Evolutionary conservation across 2,113 vertebrate species (phyloP).

Genomic region (Rhipidura dahli): DNA sequence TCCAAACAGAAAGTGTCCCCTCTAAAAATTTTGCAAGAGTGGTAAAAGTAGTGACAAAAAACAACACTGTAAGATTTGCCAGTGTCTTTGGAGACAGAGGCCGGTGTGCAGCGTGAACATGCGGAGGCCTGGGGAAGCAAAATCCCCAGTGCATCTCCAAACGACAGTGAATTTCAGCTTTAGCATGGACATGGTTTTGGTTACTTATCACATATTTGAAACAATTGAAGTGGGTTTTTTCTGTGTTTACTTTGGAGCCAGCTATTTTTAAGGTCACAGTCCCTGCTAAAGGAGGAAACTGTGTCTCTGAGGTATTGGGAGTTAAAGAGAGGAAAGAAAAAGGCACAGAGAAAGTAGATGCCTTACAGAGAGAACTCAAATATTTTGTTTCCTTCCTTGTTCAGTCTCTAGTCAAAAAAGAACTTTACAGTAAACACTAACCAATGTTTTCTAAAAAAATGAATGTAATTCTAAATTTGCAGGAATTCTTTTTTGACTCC

Average conservation of each 20-base stretch:
- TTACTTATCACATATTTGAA: slow-evolving; percentile 10
- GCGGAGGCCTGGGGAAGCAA: background rate
- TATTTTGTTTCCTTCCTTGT: slow-evolving; percentile 24
- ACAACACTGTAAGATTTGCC: background rate
- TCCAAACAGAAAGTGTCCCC: background rate
- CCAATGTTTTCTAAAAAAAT: background rate
- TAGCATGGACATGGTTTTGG: background rate
- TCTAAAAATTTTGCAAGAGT: background rate
- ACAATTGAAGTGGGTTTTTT: background rate
- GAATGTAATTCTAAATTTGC: background rate
- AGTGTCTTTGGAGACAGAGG: background rate
- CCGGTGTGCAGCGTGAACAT: fast-evolving
- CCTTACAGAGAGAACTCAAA: background rate
- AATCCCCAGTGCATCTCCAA: background rate
- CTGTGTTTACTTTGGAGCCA: slow-evolving; percentile 42
- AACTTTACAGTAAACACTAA: background rate
- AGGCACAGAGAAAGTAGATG: slow-evolving; percentile 35
- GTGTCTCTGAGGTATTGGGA: slow-evolving; percentile 18
- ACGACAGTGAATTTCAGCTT: background rate
- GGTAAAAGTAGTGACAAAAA: background rate
- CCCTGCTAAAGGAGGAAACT: slow-evolving; percentile 45
- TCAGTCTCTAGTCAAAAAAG: background rate
- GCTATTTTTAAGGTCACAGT: slow-evolving; percentile 61
- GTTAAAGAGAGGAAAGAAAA: slow-evolving; percentile 51
- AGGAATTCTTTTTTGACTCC: background rate